These are phyloP conservation scores for Heterodera carotae DNA, from an alignment of 1,140 invertebrate species.

Conservation along the genomic window DNA sequence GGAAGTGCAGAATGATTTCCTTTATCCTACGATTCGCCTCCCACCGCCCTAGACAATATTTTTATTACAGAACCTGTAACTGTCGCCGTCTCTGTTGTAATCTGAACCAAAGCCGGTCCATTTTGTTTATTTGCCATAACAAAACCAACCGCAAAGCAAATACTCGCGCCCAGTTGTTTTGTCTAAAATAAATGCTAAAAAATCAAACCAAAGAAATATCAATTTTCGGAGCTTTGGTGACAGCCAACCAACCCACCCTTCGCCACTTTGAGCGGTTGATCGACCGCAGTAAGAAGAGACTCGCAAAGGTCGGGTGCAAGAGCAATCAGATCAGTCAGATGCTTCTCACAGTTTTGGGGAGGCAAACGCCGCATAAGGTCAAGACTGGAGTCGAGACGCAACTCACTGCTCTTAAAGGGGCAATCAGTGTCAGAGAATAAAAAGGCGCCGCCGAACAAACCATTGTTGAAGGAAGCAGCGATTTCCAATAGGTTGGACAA, in stretches of 20 bases:
- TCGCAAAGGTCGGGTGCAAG: slow-evolving; percentile 92
- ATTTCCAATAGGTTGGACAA: too few species aligned
- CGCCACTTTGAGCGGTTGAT: slow-evolving; percentile 96
- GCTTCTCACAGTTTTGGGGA: slow-evolving; percentile 98
- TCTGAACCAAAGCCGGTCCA: slow-evolving; percentile 66
- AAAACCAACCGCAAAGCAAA: slow-evolving; percentile 77
- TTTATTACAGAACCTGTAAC: slow-evolving; percentile 76
- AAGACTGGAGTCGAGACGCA: slow-evolving; percentile 92
- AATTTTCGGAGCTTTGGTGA: not conserved
- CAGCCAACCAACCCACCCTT: slow-evolving; percentile 68
- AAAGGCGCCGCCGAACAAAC: too few species aligned
- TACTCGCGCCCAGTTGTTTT: slow-evolving; percentile 84
- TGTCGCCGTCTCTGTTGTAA: slow-evolving; percentile 98
- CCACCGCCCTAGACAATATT: too few species aligned
- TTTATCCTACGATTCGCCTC: too few species aligned
- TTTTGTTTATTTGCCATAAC: not conserved
- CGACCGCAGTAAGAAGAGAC: slow-evolving; percentile 92
- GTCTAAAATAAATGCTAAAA: slow-evolving; percentile 71
- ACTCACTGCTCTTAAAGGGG: slow-evolving; percentile 24
- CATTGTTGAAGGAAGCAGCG: too few species aligned
- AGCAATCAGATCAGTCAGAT: slow-evolving; percentile 94
- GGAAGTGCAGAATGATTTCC: too few species aligned
- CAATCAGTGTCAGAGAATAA: not conserved
- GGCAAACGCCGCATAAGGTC: slow-evolving; percentile 97
- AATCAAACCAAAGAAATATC: not conserved